A percentile compares a stretch with the other conserved stretches of the same genome.
Evolutionary conservation across 64 coral and sea anemone genomes (phyloP).

Genomic region (Platygyra sinensis): DNA sequence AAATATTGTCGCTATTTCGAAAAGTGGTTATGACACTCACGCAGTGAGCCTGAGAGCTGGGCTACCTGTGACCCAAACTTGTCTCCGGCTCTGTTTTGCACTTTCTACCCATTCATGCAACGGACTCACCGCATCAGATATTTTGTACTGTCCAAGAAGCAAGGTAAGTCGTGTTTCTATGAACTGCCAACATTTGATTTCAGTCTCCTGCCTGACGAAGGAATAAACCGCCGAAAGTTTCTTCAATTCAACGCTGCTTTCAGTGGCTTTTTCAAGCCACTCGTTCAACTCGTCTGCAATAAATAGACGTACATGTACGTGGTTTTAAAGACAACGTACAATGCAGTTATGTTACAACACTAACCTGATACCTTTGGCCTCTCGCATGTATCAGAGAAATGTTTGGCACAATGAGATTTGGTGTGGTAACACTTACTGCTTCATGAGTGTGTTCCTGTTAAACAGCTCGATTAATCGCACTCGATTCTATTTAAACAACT

Average conservation of each 20-base stretch:
- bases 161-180: conserved; percentile 74
- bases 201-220: conserved; percentile 54
- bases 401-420: too few relatives aligned
- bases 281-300: conserved; percentile 52
- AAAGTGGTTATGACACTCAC: too few relatives aligned
- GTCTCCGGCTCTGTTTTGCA: too few relatives aligned
- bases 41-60: too few relatives aligned
- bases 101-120: background rate
- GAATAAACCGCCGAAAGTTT: conserved; percentile 7
- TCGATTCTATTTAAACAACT: too few relatives aligned
- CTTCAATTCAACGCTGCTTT: conserved; percentile 13
- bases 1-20: too few relatives aligned
- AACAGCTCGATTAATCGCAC: too few relatives aligned
- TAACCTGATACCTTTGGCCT: too few relatives aligned
- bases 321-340: background rate
- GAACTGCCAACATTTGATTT: conserved; percentile 72
- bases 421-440: too few relatives aligned
- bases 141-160: conserved; percentile 78
- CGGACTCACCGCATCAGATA: conserved; percentile 51
- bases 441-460: too few relatives aligned
- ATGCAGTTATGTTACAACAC: background rate
- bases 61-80: too few relatives aligned
- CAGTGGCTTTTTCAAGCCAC: conserved; percentile 21
- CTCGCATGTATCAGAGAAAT: too few relatives aligned
- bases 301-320: background rate